Evolutionary conservation across 2,113 vertebrate species (phyloP).

Genomic region (Cheilinus undulatus): DNA sequence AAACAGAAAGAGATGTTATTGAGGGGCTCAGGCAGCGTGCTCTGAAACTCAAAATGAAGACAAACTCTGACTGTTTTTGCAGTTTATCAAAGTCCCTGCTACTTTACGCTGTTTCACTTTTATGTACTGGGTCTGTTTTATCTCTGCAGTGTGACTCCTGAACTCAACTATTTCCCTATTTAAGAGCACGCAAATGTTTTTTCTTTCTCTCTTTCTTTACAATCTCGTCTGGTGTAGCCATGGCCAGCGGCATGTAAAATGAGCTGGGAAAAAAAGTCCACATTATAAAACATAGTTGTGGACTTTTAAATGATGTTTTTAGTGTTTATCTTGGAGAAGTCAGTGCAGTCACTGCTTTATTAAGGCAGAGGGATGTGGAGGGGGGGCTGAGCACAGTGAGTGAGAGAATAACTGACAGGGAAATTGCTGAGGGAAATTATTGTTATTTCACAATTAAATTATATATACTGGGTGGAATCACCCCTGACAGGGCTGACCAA

Average conservation of each 20-base stretch:
- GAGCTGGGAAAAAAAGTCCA: constrained; percentile 37
- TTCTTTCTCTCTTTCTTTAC: constrained; percentile 4
- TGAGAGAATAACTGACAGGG: constrained; percentile 75
- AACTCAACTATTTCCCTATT: background rate
- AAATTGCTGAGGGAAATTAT: constrained; percentile 80
- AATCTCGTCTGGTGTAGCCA: constrained; percentile 6
- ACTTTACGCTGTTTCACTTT: too few relatives aligned
- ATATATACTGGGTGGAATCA: constrained; percentile 80
- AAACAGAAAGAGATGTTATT: too few relatives aligned
- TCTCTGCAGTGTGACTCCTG: background rate
- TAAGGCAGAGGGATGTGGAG: constrained; percentile 52
- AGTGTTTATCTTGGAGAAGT: constrained; percentile 70
- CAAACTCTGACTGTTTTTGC: background rate
- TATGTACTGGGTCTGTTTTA: background rate
- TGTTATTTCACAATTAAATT: constrained; percentile 84
- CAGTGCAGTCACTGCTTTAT: constrained; percentile 62
- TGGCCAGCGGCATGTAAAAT: constrained; percentile 57
- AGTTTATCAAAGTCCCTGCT: too few relatives aligned
- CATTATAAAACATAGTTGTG: constrained; percentile 63
- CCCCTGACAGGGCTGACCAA: constrained; percentile 74
- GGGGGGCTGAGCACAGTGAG: constrained; percentile 41
- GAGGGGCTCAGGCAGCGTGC: too few relatives aligned
- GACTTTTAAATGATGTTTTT: constrained; percentile 72
- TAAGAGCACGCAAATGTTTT: background rate
- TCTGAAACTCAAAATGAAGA: background rate